A percentile compares a stretch with the other conserved stretches of the same genome.
Conservation (phyloP, 2,113 vertebrate species). For the Cavia porcellus region DNA sequence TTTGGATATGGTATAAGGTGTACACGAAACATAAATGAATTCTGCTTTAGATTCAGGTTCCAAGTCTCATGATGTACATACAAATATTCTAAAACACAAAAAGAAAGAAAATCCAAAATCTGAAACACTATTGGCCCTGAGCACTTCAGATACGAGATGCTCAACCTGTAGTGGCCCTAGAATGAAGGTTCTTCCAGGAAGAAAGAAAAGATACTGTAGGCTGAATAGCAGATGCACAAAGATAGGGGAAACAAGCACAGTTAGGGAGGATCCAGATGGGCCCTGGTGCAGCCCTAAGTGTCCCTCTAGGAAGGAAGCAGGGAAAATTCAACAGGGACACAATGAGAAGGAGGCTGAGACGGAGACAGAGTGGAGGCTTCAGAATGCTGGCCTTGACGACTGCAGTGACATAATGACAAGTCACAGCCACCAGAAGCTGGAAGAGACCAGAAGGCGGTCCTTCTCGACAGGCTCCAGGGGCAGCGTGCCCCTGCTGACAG, state of each 20-base stretch:
- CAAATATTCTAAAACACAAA: background rate
- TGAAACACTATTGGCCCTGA: background rate
- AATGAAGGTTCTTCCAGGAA: background rate
- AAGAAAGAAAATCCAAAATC: background rate
- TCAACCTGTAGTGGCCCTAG: background rate
- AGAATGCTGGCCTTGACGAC: background rate
- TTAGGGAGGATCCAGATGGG: background rate
- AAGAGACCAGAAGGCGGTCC: background rate
- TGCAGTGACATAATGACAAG: accelerated
- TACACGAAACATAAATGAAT: background rate
- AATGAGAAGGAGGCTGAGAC: background rate
- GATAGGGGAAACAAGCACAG: background rate
- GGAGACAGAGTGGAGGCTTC: background rate
- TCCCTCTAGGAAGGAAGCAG: background rate
- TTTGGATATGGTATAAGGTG: background rate
- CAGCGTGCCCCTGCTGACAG: background rate
- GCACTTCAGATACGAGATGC: background rate
- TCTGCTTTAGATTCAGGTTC: background rate
- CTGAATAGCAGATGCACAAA: background rate
- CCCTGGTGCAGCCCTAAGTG: background rate
- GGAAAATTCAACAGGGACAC: background rate
- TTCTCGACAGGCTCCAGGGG: background rate
- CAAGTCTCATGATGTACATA: background rate
- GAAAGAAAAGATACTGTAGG: accelerated
- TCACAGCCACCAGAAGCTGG: background rate